phyloP scores from a whole-genome alignment of 1,140 invertebrate genomes.

The Drosophila elegans region DNA sequence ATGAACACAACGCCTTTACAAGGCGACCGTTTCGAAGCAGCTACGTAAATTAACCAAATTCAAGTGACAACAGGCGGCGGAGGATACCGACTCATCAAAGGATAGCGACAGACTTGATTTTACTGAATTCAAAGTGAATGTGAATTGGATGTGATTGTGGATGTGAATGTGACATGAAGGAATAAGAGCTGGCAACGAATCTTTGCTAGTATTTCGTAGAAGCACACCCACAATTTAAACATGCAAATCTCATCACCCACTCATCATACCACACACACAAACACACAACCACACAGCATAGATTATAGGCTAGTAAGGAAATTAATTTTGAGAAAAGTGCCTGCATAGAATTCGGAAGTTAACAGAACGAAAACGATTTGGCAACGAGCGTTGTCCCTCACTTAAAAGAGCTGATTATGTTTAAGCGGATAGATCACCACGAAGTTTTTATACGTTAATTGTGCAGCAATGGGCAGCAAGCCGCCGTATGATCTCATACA shows the following conservation, averaged over 20 bases:
- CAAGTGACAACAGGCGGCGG: conserved; percentile 46
- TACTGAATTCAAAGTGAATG: conserved; percentile 16
- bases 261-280: conserved; percentile 22
- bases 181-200: conserved; percentile 20
- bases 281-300: conserved; percentile 23
- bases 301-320: conserved; percentile 55
- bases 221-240: conserved; percentile 25
- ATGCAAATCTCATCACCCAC: conserved; percentile 56
- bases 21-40: conserved; percentile 69
- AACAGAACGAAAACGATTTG: conserved; percentile 44
- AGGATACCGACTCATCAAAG: conserved; percentile 17
- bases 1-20: conserved; percentile 71
- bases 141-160: conserved; percentile 19
- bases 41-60: conserved; percentile 80
- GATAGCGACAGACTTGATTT: conserved; percentile 46
- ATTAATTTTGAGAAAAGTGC: conserved; percentile 93
- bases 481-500: conserved; percentile 70
- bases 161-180: background rate
- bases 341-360: conserved; percentile 84
- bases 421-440: conserved; percentile 34
- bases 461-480: conserved; percentile 15
- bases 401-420: conserved; percentile 53
- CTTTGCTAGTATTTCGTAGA: conserved; percentile 38
- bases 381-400: conserved; percentile 18
- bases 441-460: conserved; percentile 44